Base-by-base conservation (phyloP, 2,113 vertebrate genomes). In the Donacobius atricapilla region DNA sequence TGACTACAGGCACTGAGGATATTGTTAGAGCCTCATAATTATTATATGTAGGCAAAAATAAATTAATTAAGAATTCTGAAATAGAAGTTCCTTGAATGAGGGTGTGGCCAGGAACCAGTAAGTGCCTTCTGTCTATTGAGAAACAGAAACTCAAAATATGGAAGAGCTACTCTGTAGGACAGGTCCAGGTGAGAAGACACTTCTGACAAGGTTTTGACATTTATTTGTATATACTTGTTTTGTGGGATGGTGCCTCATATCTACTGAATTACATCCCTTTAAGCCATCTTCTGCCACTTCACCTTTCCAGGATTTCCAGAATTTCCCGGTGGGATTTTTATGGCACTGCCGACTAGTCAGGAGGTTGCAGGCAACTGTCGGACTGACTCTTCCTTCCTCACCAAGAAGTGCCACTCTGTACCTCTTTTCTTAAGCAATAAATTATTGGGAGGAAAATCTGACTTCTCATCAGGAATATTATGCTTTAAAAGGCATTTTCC, bases 351-450 rank as follows among this genome's bases (percentile, higher is more conserved):
- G 1, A n/a, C 31, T 39, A 22, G 7, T 15, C 3, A 2, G 22
- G 37, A 80, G 37, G 44, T 22, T 53, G 44, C 35, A 68, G 16
- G 10, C 35, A 68, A 22, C 13, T 25, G 31, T 25, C 0, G 0
- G 22, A 53, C 25, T 19, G 47, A 22, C 15, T 48, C 35, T 6
- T 54, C 45, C 16, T 27, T 87, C 56, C 21, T 64, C 44, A 66
- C 10, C 48, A n/a, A 56, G 6, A 35, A 64, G 9, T 5, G 56
- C 6, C 11, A 14, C 31, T 51, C 13, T 10, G 4, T 31, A 51
- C 24, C 31, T 66, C 42, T 53, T 57, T 54, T 53, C 40, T 40
- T 45, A 42, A 66, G 31, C 39, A 66, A 15, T 15, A 44, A 31
- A 75, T 66, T 61, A 9, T 50, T 40, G 22, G 13, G 13, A 89